Conservation (phyloP, 2,888 invertebrate genomes). For the Drosophila subsilvestris region DNA sequence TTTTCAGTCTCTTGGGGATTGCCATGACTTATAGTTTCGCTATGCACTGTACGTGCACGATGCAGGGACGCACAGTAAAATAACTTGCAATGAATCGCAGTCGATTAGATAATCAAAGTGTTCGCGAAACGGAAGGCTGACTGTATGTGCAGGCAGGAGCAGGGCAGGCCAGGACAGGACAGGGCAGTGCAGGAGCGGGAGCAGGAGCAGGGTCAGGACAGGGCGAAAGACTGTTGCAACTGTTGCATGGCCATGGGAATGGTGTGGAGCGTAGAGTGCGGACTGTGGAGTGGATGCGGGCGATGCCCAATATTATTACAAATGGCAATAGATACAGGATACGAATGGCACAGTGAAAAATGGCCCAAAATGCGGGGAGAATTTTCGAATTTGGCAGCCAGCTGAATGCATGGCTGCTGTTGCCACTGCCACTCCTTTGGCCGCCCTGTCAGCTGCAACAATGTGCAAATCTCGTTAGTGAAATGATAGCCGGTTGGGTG, state of each 20-base stretch:
- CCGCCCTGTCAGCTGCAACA: conserved; percentile 33
- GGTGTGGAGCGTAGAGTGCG: not conserved
- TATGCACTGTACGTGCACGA: not conserved
- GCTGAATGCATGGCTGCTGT: conserved; percentile 1
- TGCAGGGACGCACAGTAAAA: not conserved
- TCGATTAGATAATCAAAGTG: too few species aligned
- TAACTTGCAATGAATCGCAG: too few species aligned
- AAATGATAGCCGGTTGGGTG: conserved; percentile 35
- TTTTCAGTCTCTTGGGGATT: not conserved
- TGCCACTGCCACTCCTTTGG: conserved; percentile 8
- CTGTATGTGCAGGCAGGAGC: too few species aligned
- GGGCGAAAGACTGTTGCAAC: not conserved
- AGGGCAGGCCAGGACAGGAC: too few species aligned
- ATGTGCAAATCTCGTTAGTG: conserved; percentile 65
- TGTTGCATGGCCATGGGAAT: not conserved
- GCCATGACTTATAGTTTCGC: not conserved
- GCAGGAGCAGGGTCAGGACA: too few species aligned
- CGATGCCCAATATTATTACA: conserved; percentile 62
- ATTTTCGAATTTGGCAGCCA: conserved; percentile 37
- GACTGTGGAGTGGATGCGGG: not conserved
- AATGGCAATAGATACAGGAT: conserved; percentile 60
- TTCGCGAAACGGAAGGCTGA: too few species aligned
- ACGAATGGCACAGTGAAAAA: conserved; percentile 57
- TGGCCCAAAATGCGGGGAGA: conserved; percentile 45
- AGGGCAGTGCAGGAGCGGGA: too few species aligned